phyloP scores from a whole-genome alignment of 1,140 invertebrate species.

The Steinernema feltiae region DNA sequence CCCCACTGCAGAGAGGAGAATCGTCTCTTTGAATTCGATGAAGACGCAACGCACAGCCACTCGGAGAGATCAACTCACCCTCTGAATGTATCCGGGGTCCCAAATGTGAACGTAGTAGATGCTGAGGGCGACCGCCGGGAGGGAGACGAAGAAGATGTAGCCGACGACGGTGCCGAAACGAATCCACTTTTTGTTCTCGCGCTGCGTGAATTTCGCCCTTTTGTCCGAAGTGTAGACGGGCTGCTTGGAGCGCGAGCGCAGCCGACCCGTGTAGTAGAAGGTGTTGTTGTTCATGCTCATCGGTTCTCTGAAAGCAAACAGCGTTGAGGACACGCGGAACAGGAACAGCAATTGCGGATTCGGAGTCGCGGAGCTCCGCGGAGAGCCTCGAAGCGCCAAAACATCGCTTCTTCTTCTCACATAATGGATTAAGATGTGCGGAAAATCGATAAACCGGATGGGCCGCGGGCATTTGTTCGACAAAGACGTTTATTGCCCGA shows the following conservation, averaged over 20 bases:
- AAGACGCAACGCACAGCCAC: background rate
- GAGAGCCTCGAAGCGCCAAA: background rate
- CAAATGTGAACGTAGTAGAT: slow-evolving; percentile 92
- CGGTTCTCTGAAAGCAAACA: background rate
- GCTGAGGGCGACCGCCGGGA: slow-evolving; percentile 86
- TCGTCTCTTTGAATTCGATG: too few species aligned
- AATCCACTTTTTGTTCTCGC: slow-evolving; percentile 61
- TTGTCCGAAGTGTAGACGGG: slow-evolving; percentile 42
- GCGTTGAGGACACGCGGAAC: background rate
- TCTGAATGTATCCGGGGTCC: slow-evolving; percentile 67
- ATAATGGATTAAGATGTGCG: slow-evolving; percentile 7
- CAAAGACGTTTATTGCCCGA: slow-evolving; percentile 13
- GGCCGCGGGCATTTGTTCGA: slow-evolving; percentile 8
- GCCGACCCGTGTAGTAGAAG: slow-evolving; percentile 28
- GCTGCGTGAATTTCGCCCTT: slow-evolving; percentile 41
- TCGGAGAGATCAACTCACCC: slow-evolving; percentile 19
- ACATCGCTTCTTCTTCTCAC: background rate
- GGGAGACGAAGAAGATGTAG: slow-evolving; percentile 86
- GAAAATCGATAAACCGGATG: slow-evolving; percentile 1
- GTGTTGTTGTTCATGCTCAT: slow-evolving; percentile 33
- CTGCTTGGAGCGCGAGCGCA: slow-evolving; percentile 33
- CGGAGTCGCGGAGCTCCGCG: background rate
- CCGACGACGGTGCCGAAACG: slow-evolving; percentile 88
- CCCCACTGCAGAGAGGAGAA: too few species aligned
- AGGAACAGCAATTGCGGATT: background rate